These are phyloP conservation scores for Hydrochoerus hydrochaeris DNA, from an alignment of 2,113 vertebrate species.

Conservation along the genomic window DNA sequence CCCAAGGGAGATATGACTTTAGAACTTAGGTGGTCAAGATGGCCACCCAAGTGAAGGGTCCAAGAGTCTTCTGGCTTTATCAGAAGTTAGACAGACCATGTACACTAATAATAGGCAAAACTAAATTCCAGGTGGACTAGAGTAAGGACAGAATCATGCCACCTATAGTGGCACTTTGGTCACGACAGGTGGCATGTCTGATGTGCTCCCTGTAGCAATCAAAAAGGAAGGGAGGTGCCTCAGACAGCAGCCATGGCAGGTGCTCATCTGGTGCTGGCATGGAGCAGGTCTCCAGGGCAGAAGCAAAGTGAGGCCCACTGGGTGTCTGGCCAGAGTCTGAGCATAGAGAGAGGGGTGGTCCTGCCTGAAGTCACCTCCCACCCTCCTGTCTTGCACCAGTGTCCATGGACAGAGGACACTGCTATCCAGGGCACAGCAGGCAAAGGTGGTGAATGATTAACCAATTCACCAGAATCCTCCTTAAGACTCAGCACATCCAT, in stretches of 20 bases:
- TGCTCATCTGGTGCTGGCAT: not conserved
- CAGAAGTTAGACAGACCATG: not conserved
- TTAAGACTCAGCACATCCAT: fast-evolving
- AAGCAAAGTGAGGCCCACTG: not conserved
- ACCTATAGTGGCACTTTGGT: not conserved
- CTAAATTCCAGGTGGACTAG: not conserved
- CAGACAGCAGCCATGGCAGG: not conserved
- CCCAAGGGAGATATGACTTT: too few species aligned
- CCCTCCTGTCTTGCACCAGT: not conserved
- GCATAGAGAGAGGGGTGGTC: not conserved
- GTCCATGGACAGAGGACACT: not conserved
- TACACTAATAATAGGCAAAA: not conserved
- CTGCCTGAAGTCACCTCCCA: not conserved
- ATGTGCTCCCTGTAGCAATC: too few species aligned
- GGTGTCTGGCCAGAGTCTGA: not conserved
- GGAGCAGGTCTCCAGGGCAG: not conserved
- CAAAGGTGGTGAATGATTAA: not conserved
- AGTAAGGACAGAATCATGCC: not conserved
- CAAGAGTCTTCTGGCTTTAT: not conserved
- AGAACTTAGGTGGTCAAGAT: fast-evolving
- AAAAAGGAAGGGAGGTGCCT: not conserved
- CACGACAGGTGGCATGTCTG: not conserved
- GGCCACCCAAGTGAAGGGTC: not conserved
- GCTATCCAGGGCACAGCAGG: not conserved
- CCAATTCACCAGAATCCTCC: not conserved